phyloP scores from a whole-genome alignment of 2,113 vertebrate species.

The Forbesichthys agassizii region DNA sequence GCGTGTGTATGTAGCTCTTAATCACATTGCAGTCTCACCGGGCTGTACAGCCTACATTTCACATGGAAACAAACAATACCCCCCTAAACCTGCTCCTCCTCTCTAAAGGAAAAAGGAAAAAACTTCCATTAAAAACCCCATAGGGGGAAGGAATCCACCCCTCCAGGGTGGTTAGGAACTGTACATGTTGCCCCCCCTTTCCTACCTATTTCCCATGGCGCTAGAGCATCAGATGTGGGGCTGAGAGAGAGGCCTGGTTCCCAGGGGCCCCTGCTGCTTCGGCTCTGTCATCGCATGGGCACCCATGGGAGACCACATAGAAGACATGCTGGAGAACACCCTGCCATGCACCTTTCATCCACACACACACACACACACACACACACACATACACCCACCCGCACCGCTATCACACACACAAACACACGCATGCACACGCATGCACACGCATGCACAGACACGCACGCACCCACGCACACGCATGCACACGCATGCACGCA shows the following conservation, averaged over 20 bases:
- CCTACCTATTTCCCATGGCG: conserved; percentile 24
- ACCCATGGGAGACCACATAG: conserved; percentile 79
- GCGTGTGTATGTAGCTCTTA: no score
- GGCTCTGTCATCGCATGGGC: conserved; percentile 60
- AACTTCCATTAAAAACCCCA: no score
- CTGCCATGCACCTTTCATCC: not conserved
- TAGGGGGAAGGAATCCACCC: no score
- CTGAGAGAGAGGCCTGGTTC: conserved; percentile 61
- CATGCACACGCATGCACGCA: not conserved
- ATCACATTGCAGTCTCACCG: no score
- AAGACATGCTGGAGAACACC: conserved; percentile 67
- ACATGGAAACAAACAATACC: no score
- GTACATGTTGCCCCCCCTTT: conserved; percentile 20
- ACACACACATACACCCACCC: no score
- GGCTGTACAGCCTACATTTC: no score
- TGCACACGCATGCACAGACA: not conserved
- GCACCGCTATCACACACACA: no score
- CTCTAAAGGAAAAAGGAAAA: no score
- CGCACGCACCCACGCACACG: not conserved
- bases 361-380: no score
- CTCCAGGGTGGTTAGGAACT: no score
- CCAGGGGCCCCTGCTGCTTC: conserved; percentile 71
- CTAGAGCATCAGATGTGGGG: conserved; percentile 58
- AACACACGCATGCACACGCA: not conserved
- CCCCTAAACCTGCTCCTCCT: no score